phyloP scores from a whole-genome alignment of 2,797 vertebrate genomes.

The Jordanella pulchra region DNA sequence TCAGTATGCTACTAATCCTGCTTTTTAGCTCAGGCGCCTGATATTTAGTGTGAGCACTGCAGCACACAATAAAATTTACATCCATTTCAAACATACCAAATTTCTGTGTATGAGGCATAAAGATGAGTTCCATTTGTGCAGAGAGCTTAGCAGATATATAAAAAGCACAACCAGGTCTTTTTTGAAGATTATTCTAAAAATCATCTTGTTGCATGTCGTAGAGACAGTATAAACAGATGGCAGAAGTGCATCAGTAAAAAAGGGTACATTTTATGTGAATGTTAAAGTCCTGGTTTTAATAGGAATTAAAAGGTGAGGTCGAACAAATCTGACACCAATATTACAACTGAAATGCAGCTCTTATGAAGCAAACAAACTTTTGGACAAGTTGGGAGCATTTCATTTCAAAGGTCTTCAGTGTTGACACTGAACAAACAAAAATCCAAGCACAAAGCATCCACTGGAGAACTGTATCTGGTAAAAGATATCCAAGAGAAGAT shows the following conservation, averaged over 20 bases:
- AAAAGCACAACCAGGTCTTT: not conserved
- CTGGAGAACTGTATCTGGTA: not conserved
- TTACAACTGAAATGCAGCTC: not conserved
- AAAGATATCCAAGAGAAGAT: not conserved
- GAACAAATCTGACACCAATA: not conserved
- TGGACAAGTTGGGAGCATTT: not conserved
- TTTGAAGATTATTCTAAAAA: not conserved
- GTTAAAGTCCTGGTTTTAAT: not conserved
- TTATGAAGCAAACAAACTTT: not conserved
- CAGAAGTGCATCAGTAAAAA: not conserved
- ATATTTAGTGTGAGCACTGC: not conserved
- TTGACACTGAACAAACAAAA: not conserved
- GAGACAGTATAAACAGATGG: not conserved
- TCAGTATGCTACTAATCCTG: not conserved
- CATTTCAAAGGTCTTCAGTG: not conserved
- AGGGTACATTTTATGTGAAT: not conserved
- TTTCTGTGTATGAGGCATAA: not conserved
- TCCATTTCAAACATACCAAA: not conserved
- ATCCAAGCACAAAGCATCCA: not conserved
- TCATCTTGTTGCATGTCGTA: not conserved
- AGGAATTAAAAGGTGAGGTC: no score
- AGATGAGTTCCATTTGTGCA: not conserved
- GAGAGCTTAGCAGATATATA: not conserved
- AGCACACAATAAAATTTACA: not conserved
- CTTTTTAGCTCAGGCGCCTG: not conserved